Base-by-base conservation (phyloP, 2,888 invertebrate genomes). In the Leptinotarsa juncta region DNA sequence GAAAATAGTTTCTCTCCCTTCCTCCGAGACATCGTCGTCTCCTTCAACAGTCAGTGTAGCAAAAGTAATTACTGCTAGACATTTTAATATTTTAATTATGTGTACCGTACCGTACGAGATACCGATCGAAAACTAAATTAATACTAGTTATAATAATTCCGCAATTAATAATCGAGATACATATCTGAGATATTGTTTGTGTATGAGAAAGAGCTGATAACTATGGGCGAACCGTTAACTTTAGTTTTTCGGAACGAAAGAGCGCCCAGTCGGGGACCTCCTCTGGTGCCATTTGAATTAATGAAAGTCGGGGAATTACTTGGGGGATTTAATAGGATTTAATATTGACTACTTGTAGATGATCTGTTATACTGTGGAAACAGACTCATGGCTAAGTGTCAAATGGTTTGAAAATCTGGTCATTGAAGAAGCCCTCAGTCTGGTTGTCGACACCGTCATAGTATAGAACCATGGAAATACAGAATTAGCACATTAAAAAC, bases 131-230 rank as follows among this genome's bases (percentile, higher is more conserved):
- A 78, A 80, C 80, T 78, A 75, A 80, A 78, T 80, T 79, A 80
- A 80, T 81, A 80, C 78, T 78, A 78, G 79, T 80, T 80, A 78
- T 80, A 82, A 81, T 82, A 82, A 82, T 82, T 82, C 77, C 75
- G 76, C 79, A 81, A 82, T 82, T 82, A 82, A 82, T 81, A 82
- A 82, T 78, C 81, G 72, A 79, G 81, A 82, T 81, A 81, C 68
- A 69, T 71, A 82, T 81, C 81, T 70, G 72, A 48, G 66, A 70
- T 68, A 73, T 74, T 74, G 73, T 77, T 77, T 77, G 62, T 77
- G 77, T 79, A 77, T 76, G 73, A 76, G 79, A 73, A 79, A 77
- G 67, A 72, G 74, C 74, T 68, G 74, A 74, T 77, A 71, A 71
- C 74, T 66, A 67, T 51, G 71, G 75, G 75, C 67, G 50, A 67